A percentile compares a stretch with the other conserved stretches of the same genome.
Conservation (phyloP, 1,140 invertebrate genomes). For the Apocrypta bakeri region DNA sequence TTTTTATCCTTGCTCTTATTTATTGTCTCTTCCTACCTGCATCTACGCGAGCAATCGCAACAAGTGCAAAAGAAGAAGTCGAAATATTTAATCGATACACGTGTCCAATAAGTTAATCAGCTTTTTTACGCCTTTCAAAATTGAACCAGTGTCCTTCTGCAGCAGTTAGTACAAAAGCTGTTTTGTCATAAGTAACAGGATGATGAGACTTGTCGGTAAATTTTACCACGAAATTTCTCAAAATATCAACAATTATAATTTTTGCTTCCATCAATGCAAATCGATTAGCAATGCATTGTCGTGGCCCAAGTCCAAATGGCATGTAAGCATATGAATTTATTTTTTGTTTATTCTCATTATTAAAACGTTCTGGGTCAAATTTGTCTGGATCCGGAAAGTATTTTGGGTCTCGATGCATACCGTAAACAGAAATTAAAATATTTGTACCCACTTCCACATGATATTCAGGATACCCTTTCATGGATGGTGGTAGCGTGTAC, state of each 20-base stretch:
- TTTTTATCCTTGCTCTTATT: no score
- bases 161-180: constrained; percentile 60
- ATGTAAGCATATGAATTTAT: constrained; percentile 69
- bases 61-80: no score
- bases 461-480: constrained; percentile 48
- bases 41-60: no score
- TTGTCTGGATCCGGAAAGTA: constrained; percentile 73
- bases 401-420: constrained; percentile 74
- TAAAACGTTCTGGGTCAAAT: constrained; percentile 76
- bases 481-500: constrained; percentile 51
- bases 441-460: constrained; percentile 58
- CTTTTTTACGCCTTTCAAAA: constrained; percentile 51
- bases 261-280: constrained; percentile 74
- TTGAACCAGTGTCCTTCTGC: constrained; percentile 67
- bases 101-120: neutral
- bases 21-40: no score
- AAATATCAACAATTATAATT: constrained; percentile 60
- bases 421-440: constrained; percentile 70
- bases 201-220: constrained; percentile 64
- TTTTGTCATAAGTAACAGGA: constrained; percentile 62
- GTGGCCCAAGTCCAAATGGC: constrained; percentile 76
- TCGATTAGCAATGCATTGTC: constrained; percentile 68
- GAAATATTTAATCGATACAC: no score
- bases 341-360: constrained; percentile 68
- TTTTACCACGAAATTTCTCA: constrained; percentile 62